Evolutionary conservation across 2,113 vertebrate genomes (phyloP).

Genomic region (Atlantisia rogersi): DNA sequence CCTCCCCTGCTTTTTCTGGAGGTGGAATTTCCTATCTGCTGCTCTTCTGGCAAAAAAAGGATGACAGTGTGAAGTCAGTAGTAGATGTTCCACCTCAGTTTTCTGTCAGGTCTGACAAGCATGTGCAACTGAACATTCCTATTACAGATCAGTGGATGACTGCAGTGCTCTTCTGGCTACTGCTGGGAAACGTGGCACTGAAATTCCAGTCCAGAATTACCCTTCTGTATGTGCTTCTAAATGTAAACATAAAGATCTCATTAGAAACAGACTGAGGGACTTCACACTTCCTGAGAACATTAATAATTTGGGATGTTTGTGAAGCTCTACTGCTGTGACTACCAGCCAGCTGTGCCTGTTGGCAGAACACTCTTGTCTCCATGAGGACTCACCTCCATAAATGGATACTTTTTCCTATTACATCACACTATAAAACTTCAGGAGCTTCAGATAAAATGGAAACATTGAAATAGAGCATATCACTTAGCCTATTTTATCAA

Average conservation of each 20-base stretch:
- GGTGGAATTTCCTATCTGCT: not conserved
- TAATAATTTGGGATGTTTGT: not conserved
- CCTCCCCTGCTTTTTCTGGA: not conserved
- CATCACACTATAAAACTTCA: constrained; percentile 12
- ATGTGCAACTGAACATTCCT: not conserved
- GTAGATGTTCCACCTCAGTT: not conserved
- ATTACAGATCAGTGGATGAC: not conserved
- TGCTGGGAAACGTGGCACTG: not conserved
- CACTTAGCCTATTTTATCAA: not conserved
- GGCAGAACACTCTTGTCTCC: constrained; percentile 11
- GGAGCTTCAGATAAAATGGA: constrained; percentile 23
- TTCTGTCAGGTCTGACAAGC: not conserved
- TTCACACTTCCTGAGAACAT: not conserved
- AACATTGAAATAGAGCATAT: not conserved
- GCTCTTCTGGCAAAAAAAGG: not conserved
- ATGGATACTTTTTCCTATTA: constrained; percentile 36
- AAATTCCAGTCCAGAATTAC: not conserved
- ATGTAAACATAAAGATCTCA: not conserved
- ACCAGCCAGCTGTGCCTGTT: not conserved
- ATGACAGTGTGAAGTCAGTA: not conserved
- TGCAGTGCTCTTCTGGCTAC: not conserved
- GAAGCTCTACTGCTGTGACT: not conserved
- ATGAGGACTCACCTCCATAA: not conserved
- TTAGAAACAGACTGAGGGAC: not conserved
- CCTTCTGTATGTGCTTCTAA: not conserved